Conservation (phyloP, 2,888 invertebrate species). For the Tanytarsus gracilentus region DNA sequence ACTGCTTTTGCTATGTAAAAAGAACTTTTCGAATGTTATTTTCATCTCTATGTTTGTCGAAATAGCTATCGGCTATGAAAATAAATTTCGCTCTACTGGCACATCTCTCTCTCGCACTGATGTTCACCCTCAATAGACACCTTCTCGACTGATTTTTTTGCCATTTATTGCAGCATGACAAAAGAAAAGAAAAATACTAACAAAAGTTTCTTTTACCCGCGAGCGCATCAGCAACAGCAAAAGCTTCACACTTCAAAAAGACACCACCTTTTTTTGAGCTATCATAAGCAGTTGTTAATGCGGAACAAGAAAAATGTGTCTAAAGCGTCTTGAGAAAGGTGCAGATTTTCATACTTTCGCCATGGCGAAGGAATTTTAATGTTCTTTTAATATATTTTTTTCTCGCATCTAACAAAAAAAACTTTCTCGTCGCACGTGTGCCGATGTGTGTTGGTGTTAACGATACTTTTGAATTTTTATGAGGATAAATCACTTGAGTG, state of each 20-base stretch:
- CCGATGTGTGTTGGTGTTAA: too few species aligned
- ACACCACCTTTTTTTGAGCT: too few species aligned
- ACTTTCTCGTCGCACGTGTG: too few species aligned
- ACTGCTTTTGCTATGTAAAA: background rate
- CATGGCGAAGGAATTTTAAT: too few species aligned
- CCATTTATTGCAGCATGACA: background rate
- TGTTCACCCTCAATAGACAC: background rate
- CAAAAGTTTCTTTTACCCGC: background rate
- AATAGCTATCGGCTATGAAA: constrained; percentile 21
- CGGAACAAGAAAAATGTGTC: background rate
- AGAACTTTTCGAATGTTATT: constrained; percentile 1
- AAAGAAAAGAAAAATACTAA: background rate
- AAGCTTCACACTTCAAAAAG: too few species aligned
- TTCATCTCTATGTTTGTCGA: constrained; percentile 10
- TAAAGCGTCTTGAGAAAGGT: too few species aligned
- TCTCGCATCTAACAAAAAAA: too few species aligned
- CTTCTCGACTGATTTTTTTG: background rate
- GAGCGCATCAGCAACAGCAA: background rate
- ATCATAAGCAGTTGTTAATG: background rate
- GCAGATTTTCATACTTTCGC: too few species aligned
- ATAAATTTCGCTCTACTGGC: constrained; percentile 22
- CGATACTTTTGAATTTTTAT: too few species aligned
- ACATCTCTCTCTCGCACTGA: constrained; percentile 6
- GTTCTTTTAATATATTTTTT: constrained; percentile 25
- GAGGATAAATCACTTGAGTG: too few species aligned